Conservation (phyloP, 2,113 vertebrate genomes). For the Suricata suricatta region DNA sequence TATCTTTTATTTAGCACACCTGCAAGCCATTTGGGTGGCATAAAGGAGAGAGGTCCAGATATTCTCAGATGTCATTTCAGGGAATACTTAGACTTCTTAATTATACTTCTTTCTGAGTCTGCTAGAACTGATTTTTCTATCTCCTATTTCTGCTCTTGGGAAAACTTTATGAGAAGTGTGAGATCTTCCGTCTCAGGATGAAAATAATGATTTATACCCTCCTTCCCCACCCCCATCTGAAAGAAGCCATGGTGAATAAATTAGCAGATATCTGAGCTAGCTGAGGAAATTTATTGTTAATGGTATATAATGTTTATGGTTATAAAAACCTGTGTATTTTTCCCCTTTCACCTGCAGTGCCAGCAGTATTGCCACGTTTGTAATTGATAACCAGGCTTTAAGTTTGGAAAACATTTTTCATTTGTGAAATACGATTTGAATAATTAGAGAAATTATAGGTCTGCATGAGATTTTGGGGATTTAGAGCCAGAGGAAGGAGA, state of each 20-base stretch:
- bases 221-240: neutral
- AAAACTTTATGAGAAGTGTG: slow-evolving; percentile 26
- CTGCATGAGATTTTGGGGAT: neutral
- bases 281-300: neutral
- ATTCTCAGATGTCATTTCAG: slow-evolving; percentile 68
- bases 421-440: slow-evolving; percentile 7
- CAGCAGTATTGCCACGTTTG: neutral
- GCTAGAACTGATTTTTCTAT: slow-evolving; percentile 41
- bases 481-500: neutral
- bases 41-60: slow-evolving; percentile 43
- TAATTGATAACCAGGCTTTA: neutral
- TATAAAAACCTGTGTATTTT: neutral
- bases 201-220: neutral
- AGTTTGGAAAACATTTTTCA: neutral
- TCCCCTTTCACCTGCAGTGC: neutral
- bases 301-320: neutral
- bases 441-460: slow-evolving; percentile 15
- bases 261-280: neutral
- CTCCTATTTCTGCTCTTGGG: slow-evolving; percentile 42
- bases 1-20: slow-evolving; percentile 42
- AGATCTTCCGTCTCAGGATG: neutral
- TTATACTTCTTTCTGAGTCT: slow-evolving; percentile 43
- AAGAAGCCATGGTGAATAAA: neutral
- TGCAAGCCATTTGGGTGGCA: slow-evolving; percentile 47
- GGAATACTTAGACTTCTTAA: slow-evolving; percentile 58